Evolutionary conservation across 2,888 invertebrate genomes (phyloP), one percentile per base, ranked within the genome.

Genomic region (Arrhopalites spinosus): DNA sequence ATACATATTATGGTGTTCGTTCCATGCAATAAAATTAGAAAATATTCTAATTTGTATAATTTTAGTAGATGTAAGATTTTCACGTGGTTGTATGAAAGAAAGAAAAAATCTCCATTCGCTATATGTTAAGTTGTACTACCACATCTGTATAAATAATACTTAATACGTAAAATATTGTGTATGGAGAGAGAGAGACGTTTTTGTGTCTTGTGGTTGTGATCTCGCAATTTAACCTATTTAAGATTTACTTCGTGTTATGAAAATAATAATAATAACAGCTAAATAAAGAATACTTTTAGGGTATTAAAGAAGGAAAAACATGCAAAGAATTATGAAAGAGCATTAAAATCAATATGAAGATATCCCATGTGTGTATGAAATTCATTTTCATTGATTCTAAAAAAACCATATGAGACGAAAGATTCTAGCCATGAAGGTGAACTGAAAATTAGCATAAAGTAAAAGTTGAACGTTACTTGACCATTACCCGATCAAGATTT

Each of bases 201-300:
- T 81, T 78, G 78, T 81, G 81, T 81, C 81, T 79, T 79, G 79
- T 81, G 81, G 81, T 81, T 81, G 81, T 81, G 81, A 81, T 81
- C 78, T 79, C 81, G 79, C 76, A 78, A 76, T 68, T 63, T 71
- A 74, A 75, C 64, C 56, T 53, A 72, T 25, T 68, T 36, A 45
- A 76, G 30, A 63, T 15, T 36, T 36, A 36, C 36, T 36, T 36
- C 36, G 36, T 36, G 36, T 36, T 36, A 36, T 36, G 36, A 36
- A 36, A 36, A 36, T n/a, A n/a, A n/a, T n/a, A n/a, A 11, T 36
- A 36, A 36, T 36, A 36, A 36, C 36, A 36, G 36, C 36, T 36
- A 36, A 36, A 11, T n/a, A n/a, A 36, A 36, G 11, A 11, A 36
- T 36, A 36, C 3, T 36, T 36, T 7, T 36, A 36, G 36, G 36